A percentile compares a stretch with the other conserved stretches of the same genome.
Evolutionary conservation across 2,888 invertebrate species (phyloP).

Genomic region (Pyrgus malvae): DNA sequence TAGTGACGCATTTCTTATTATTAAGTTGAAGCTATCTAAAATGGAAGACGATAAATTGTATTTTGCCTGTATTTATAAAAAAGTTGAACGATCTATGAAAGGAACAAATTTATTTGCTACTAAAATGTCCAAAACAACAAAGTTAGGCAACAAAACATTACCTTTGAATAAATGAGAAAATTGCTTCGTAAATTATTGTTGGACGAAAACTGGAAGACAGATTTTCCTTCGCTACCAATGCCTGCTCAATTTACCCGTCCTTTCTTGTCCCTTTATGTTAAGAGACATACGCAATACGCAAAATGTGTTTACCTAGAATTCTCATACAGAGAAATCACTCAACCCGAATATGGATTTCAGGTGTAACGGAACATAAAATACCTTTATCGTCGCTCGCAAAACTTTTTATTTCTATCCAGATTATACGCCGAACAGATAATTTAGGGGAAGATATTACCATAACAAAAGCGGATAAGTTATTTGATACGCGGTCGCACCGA

Average conservation of each 20-base stretch:
- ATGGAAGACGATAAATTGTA: background rate
- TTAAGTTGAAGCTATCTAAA: too few relatives aligned
- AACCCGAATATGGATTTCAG: constrained; percentile 26
- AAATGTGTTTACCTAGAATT: background rate
- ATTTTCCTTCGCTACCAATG: background rate
- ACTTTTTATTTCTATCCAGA: constrained; percentile 56
- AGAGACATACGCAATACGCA: background rate
- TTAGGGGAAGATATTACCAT: constrained; percentile 66
- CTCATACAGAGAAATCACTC: constrained; percentile 13
- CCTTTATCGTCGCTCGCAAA: constrained; percentile 32
- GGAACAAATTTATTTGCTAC: background rate
- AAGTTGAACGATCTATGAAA: background rate
- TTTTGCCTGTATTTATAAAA: background rate
- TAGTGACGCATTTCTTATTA: too few relatives aligned
- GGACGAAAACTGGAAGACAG: background rate
- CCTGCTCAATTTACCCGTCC: background rate
- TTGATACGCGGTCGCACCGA: constrained; percentile 55
- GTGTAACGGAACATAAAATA: constrained; percentile 32
- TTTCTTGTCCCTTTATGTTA: constrained; percentile 7
- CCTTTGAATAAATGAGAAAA: constrained; percentile 3
- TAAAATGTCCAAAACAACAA: background rate
- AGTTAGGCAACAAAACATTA: background rate
- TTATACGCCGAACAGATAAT: constrained; percentile 64
- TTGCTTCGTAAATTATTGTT: constrained; percentile 11
- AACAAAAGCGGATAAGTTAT: constrained; percentile 74